These are phyloP conservation scores for Lutjanus campechanus DNA, from an alignment of 2,797 vertebrate species.

Conservation along the genomic window DNA sequence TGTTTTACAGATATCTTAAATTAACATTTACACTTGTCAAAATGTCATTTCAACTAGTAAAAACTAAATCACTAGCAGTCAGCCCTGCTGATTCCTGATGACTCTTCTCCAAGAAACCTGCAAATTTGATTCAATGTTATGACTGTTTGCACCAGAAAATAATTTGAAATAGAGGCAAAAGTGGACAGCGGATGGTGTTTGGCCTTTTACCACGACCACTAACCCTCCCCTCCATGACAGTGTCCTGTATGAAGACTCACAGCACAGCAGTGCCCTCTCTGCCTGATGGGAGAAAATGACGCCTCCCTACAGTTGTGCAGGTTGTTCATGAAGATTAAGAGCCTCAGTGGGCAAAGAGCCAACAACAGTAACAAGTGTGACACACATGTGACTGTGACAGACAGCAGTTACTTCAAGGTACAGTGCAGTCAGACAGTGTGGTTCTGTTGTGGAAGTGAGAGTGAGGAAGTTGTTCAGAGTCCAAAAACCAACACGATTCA, in stretches of 20 bases:
- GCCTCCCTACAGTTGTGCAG: neutral
- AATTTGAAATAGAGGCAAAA: neutral
- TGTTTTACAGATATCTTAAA: too few species aligned
- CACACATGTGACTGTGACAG: neutral
- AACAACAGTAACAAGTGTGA: neutral
- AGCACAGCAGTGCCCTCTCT: neutral
- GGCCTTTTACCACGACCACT: neutral
- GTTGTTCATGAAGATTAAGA: neutral
- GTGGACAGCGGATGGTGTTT: neutral
- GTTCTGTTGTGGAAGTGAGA: neutral
- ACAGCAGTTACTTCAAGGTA: neutral
- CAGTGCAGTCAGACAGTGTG: too few species aligned
- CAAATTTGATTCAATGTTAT: neutral
- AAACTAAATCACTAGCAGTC: too few species aligned
- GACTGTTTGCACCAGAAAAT: neutral
- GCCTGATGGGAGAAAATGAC: neutral
- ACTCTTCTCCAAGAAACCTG: neutral
- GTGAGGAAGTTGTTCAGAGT: neutral
- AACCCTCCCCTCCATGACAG: neutral
- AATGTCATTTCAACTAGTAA: too few species aligned
- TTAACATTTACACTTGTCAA: too few species aligned
- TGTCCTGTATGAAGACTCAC: neutral
- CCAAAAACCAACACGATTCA: neutral
- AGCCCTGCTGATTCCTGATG: neutral
- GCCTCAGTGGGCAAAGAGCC: too few species aligned